Conservation (phyloP, 2,113 vertebrate genomes). For the Ailuropoda melanoleuca region DNA sequence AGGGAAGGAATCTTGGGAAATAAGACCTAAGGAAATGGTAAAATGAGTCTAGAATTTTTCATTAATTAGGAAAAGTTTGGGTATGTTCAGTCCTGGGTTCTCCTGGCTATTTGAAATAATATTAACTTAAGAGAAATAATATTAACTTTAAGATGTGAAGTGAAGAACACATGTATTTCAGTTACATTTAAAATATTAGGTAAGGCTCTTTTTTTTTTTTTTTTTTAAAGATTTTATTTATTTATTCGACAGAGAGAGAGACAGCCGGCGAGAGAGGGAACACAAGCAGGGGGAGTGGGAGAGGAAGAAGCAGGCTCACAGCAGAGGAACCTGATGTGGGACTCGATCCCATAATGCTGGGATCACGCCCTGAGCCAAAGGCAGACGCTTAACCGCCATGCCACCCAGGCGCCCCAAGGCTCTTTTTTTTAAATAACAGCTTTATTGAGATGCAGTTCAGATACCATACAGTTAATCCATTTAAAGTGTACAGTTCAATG, state of each 20-base stretch:
- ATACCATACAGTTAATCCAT: neutral
- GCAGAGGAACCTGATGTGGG: too few species aligned
- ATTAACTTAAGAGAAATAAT: neutral
- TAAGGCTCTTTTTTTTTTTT: neutral
- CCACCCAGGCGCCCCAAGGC: too few species aligned
- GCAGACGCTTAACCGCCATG: too few species aligned
- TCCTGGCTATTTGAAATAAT: neutral
- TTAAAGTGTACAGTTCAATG: neutral
- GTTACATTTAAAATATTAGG: neutral
- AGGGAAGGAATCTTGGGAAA: neutral
- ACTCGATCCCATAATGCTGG: too few species aligned
- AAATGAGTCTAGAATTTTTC: slow-evolving; percentile 4
- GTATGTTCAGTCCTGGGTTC: neutral
- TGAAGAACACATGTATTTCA: neutral
- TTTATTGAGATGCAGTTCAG: slow-evolving; percentile 11
- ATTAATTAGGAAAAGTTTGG: neutral
- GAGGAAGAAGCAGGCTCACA: too few species aligned
- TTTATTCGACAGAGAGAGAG: too few species aligned
- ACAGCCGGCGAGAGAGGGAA: too few species aligned
- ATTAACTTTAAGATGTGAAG: neutral
- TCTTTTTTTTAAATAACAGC: neutral
- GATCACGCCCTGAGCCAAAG: too few species aligned
- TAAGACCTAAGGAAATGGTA: neutral
- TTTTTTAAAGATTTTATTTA: too few species aligned
- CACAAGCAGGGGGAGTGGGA: too few species aligned